Percentiles rank a stretch among this genome's conserved stretches.
phyloP scores from a whole-genome alignment of 2,113 vertebrate species.

The Brachyhypopomus occidentalis region DNA sequence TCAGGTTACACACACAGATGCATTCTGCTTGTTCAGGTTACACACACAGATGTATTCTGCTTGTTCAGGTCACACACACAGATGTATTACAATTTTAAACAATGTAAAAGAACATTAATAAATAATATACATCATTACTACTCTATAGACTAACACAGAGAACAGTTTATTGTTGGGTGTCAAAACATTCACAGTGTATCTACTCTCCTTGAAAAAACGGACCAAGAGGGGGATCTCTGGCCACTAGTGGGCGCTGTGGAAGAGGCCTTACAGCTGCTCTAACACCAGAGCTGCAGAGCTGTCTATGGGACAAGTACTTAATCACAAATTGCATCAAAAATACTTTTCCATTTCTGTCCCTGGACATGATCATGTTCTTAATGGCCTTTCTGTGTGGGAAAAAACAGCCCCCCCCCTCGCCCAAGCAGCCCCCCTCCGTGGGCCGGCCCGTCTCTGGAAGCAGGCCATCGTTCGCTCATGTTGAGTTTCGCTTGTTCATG shows the following conservation, averaged over 20 bases:
- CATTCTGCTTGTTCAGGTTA: background rate
- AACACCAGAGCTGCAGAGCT: background rate
- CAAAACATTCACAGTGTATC: background rate
- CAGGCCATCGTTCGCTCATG: conserved; percentile 32
- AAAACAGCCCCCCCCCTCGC: background rate
- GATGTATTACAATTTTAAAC: background rate
- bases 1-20: too few relatives aligned
- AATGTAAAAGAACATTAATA: background rate
- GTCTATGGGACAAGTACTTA: background rate
- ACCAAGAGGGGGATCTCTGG: too few relatives aligned
- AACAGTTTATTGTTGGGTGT: too few relatives aligned
- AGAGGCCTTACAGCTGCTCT: too few relatives aligned
- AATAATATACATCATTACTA: background rate
- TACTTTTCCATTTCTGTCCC: background rate
- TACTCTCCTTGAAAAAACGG: background rate
- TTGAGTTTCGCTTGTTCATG: conserved; percentile 26
- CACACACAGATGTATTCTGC: too few relatives aligned
- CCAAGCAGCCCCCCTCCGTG: background rate
- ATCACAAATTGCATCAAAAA: background rate
- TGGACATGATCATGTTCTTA: background rate
- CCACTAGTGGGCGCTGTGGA: too few relatives aligned
- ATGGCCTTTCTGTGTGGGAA: conserved; percentile 32
- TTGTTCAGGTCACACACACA: background rate
- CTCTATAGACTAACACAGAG: too few relatives aligned
- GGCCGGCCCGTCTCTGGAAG: background rate